phyloP scores from a whole-genome alignment of 2,888 invertebrate genomes.

The Leptarthrus brevirostris region DNA sequence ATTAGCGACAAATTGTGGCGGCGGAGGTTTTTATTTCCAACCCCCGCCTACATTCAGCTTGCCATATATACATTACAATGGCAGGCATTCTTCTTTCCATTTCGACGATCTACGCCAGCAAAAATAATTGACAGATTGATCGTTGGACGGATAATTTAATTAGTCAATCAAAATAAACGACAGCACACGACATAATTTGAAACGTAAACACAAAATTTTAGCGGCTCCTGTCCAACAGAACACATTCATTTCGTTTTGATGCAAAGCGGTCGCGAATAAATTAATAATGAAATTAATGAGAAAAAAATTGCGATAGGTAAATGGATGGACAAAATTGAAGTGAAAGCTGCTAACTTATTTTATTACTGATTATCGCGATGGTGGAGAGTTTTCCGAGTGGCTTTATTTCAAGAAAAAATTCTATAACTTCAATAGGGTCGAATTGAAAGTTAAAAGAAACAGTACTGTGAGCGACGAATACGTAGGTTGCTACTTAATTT shows the following conservation, averaged over 20 bases:
- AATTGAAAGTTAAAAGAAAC: too few relatives aligned
- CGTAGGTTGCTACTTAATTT: too few relatives aligned
- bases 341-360: too few relatives aligned
- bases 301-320: not conserved
- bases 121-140: constrained; percentile 60
- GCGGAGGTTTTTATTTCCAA: constrained; percentile 31
- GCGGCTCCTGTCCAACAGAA: constrained; percentile 23
- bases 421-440: too few relatives aligned
- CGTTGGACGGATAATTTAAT: constrained; percentile 59
- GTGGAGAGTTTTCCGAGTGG: too few relatives aligned
- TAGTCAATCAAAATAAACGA: constrained; percentile 58
- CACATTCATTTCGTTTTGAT: constrained; percentile 17
- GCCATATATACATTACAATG: constrained; percentile 41
- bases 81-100: constrained; percentile 12
- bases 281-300: constrained; percentile 41
- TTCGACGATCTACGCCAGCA: not conserved
- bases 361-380: too few relatives aligned
- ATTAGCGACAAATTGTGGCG: constrained; percentile 53
- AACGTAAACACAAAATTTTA: constrained; percentile 49
- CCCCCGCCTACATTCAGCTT: not conserved
- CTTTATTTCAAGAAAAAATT: too few relatives aligned
- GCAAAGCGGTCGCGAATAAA: constrained; percentile 30
- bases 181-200: constrained; percentile 50
- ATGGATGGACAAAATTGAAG: too few relatives aligned
- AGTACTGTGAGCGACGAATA: too few relatives aligned